Evolutionary conservation across 2,113 vertebrate species (phyloP).

Genomic region (Hippocampus comes): DNA sequence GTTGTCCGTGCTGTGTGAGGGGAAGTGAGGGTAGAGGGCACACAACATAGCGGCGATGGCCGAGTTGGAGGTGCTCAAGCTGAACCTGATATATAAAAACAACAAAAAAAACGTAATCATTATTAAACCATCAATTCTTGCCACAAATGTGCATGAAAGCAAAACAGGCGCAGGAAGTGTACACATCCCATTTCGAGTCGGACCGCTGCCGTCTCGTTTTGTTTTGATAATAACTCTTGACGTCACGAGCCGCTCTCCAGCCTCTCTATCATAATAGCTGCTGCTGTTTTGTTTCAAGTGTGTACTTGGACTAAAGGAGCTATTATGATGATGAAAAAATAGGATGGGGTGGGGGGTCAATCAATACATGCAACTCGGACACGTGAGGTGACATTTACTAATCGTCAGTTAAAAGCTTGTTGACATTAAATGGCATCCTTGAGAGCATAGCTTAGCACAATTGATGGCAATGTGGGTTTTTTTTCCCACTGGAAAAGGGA

Average conservation of each 20-base stretch:
- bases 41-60: slow-evolving; percentile 95
- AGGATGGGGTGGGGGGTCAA: slow-evolving; percentile 10
- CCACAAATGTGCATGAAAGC: neutral
- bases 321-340: slow-evolving; percentile 22
- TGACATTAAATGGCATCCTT: too few relatives aligned
- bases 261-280: slow-evolving; percentile 56
- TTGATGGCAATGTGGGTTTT: too few relatives aligned
- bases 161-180: neutral
- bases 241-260: slow-evolving; percentile 32
- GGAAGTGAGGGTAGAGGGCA: slow-evolving; percentile 95
- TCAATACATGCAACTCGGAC: slow-evolving; percentile 17
- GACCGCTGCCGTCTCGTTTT: slow-evolving; percentile 4
- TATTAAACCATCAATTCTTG: neutral
- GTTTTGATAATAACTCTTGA: slow-evolving; percentile 16
- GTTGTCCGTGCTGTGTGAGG: slow-evolving; percentile 95
- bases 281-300: slow-evolving; percentile 29
- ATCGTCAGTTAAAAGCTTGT: neutral
- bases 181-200: neutral
- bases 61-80: slow-evolving; percentile 91
- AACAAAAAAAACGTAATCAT: slow-evolving; percentile 4
- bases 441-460: too few relatives aligned
- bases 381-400: slow-evolving; percentile 21
- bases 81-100: slow-evolving; percentile 75
- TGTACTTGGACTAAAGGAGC: slow-evolving; percentile 36
- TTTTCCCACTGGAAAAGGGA: too few relatives aligned